Base-by-base conservation (phyloP, 2,888 invertebrate species). In the Heliconius erato region DNA sequence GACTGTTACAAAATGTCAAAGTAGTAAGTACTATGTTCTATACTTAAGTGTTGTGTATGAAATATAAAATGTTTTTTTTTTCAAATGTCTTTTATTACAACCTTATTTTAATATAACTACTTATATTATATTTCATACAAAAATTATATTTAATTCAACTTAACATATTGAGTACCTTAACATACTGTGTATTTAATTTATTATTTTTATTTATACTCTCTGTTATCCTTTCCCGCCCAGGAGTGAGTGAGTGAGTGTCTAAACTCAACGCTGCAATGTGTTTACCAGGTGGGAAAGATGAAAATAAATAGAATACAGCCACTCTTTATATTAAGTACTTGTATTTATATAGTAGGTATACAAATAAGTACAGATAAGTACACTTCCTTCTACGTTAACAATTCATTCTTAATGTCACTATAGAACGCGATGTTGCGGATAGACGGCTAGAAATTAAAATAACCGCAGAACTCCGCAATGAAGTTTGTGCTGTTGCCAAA, bases 401-500 rank as follows among this genome's bases (percentile, higher is more conserved):
- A 67, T 63, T 40, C n/a, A 74, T 68, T 74, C 49, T 59, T 74
- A 74, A 49, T 35, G 74, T 54, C 74, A 67, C n/a, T 76, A 76
- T n/a, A 80, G 32, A 76, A 65, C 49, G 77, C 81, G 49, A 77
- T 81, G 67, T 77, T 78, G 79, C 77, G 72, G 79, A 84, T 72
- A 59, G 77, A 67, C 68, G 79, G 40, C 40, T 44, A 79, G 69
- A 81, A 82, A 82, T 82, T 82, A 81, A 81, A 84, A 82, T 81
- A 84, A 81, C 82, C 71, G 81, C 84, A 84, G 80, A 84, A 82
- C 54, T 81, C 79, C 76, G 79, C 80, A 84, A 84, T 82, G 82
- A 79, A 84, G 76, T 82, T 80, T 79, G 84, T 80, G 26, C 44
- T 76, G 67, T 84, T 82, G 84, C 84, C 84, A 84, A 84, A 84